Evolutionary conservation across 2,113 vertebrate species (phyloP).

Genomic region (Kryptolebias marmoratus): DNA sequence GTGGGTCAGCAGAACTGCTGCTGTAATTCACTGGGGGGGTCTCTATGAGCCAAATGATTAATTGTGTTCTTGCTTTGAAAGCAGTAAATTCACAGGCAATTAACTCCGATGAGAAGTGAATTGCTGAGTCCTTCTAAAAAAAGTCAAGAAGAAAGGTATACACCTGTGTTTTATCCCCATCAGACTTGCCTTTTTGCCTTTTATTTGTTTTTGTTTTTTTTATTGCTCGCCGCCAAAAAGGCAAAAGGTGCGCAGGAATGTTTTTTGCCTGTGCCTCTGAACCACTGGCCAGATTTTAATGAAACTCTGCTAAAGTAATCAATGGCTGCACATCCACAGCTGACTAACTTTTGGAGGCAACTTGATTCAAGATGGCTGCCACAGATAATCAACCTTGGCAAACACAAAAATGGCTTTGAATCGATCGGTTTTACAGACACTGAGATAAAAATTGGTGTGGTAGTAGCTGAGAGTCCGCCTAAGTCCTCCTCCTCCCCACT

Average conservation of each 20-base stretch:
- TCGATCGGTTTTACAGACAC: neutral
- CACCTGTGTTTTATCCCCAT: constrained; percentile 23
- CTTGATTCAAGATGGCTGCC: too few relatives aligned
- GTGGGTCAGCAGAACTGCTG: constrained; percentile 77
- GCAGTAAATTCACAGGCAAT: constrained; percentile 71
- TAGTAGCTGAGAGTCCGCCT: too few relatives aligned
- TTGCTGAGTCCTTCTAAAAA: constrained; percentile 59
- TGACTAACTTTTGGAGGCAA: too few relatives aligned
- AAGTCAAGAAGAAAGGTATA: constrained; percentile 11
- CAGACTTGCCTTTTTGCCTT: neutral
- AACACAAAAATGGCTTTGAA: too few relatives aligned
- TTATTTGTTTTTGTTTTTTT: neutral
- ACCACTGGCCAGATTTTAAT: neutral
- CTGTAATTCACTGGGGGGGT: constrained; percentile 44
- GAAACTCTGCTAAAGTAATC: neutral
- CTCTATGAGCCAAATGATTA: constrained; percentile 68
- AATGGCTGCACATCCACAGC: neutral
- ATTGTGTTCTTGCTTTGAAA: constrained; percentile 63
- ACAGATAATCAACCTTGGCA: too few relatives aligned
- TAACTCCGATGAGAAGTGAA: constrained; percentile 59
- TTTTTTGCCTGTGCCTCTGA: neutral
- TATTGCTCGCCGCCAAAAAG: too few relatives aligned
- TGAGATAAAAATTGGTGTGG: neutral
- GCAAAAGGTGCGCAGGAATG: too few relatives aligned
- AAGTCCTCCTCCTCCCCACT: too few relatives aligned